Base-by-base conservation (phyloP, 2,888 invertebrate species). In the Leptura quadrifasciata region DNA sequence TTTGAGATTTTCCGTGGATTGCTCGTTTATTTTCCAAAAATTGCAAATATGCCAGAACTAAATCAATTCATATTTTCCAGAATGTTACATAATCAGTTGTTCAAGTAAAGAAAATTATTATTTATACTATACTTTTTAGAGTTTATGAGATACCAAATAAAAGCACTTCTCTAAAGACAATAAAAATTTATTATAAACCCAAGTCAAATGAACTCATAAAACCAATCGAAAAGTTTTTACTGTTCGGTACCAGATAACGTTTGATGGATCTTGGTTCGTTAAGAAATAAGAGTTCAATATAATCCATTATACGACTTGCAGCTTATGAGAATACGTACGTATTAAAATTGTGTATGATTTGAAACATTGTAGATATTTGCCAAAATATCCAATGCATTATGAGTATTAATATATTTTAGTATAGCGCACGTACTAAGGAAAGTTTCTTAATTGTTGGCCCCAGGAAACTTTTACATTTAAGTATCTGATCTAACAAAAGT, bases 231-330 rank as follows among this genome's bases (percentile, higher is more conserved):
- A 61, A 61, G 35, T 31, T 61, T 61, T 61, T 61, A 17, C 31
- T 61, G 27, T 35, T 61, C 18, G 61, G 27, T n/a, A 6, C 18
- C 12, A 61, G 61, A 61, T 61, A 61, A 61, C 61, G 17, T 31
- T 31, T 61, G 35, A 61, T 61, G 17, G 61, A 58, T 58, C 2
- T 39, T 39, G 39, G 39, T 39, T 24, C 21, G 58, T 21, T 21
- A 21, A 58, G 61, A 18, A 61, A 61, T 61, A 61, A 35, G 27
- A 35, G 3, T 17, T 61, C 35, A 3, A 18, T 60, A 27, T 61
- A 61, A 61, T 61, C 10, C 27, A 61, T 61, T 61, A 35, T 61
- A 35, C 35, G n/a, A 35, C 35, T 12, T 39, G 12, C 2, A 39
- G 39, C 39, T 39, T 12, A 39, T 39, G 2, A 55, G 17, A 1